Base-by-base conservation (phyloP, 2,888 invertebrate genomes). In the Spilarctia lutea region DNA sequence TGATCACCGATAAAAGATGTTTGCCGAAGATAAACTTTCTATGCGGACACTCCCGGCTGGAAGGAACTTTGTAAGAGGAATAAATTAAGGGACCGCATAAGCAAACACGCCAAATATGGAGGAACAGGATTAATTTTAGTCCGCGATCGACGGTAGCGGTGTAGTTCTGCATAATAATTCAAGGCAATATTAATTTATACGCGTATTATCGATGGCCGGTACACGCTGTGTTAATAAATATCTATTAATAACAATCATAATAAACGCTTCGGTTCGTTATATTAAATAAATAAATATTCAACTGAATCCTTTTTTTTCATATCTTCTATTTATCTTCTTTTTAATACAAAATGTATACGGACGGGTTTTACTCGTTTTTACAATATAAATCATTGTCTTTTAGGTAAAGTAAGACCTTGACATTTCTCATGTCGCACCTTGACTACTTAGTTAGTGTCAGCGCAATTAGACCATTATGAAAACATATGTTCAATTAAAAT, bases 61-160 rank as follows among this genome's bases (percentile, higher is more conserved):
- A 85, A 83, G 84, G 82, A 88, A 87, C 87, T 86, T 87, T 85
- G 83, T 80, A 85, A 85, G 85, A 83, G 83, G 86, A 88, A 88
- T 87, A 88, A 87, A 89, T 88, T 88, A 88, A 86, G 85, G 85
- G 71, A 77, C 81, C 77, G 81, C 87, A 80, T 84, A 85, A 85
- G 85, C 83, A 87, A 89, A 85, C 85, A 87, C 79, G 76, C 89
- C 88, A 87, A 88, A 90, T 89, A 90, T 85, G 88, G 88, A 83
- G 74, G 79, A 83, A 86, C 87, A 85, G 85, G 86, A 88, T 89
- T 88, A 87, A 87, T 82, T 87, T 88, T 86, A 86, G 84, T 84
- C 84, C 83, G 84, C 82, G 81, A 81, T 86, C 85, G 77, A 83
- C 75, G 78, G 83, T 79, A 82, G 82, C 79, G 73, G 72, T 81